phyloP scores from a whole-genome alignment of 2,797 vertebrate genomes.

The Pangasius sanitwongsei region DNA sequence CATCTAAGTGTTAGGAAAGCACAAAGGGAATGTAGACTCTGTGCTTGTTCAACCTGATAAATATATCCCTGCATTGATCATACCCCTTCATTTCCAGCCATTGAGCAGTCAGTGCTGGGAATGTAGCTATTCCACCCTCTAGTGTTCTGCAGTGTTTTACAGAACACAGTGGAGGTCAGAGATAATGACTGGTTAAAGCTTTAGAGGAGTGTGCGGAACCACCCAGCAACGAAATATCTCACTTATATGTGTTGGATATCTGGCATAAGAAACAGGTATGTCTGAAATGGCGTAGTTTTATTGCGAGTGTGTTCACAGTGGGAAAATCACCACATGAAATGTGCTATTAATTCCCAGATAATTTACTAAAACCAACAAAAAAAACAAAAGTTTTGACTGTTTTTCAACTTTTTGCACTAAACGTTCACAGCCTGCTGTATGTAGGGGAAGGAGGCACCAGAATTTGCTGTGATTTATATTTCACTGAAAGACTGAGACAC shows the following conservation, averaged over 20 bases:
- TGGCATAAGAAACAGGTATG: not conserved
- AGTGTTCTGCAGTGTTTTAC: not conserved
- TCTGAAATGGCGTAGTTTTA: not conserved
- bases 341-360: not conserved
- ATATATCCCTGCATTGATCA: conserved; percentile 16
- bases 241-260: not conserved
- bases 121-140: not conserved
- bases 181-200: not conserved
- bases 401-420: not conserved
- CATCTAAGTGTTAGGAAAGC: conserved; percentile 51
- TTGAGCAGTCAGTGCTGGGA: conserved; percentile 6
- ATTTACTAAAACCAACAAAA: not conserved
- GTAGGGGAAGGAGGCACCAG: not conserved
- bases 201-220: not conserved
- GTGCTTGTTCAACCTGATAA: conserved; percentile 28
- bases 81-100: conserved; percentile 21
- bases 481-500: not conserved
- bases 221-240: conserved; percentile 21
- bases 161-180: conserved; percentile 5
- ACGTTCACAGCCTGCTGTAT: not conserved
- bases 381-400: not conserved
- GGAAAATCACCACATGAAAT: not conserved
- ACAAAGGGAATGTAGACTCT: conserved; percentile 35
- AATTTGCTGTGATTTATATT: not conserved
- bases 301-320: not conserved